phyloP scores from a whole-genome alignment of 1,140 invertebrate genomes.

The Drosophila kohkoa region DNA sequence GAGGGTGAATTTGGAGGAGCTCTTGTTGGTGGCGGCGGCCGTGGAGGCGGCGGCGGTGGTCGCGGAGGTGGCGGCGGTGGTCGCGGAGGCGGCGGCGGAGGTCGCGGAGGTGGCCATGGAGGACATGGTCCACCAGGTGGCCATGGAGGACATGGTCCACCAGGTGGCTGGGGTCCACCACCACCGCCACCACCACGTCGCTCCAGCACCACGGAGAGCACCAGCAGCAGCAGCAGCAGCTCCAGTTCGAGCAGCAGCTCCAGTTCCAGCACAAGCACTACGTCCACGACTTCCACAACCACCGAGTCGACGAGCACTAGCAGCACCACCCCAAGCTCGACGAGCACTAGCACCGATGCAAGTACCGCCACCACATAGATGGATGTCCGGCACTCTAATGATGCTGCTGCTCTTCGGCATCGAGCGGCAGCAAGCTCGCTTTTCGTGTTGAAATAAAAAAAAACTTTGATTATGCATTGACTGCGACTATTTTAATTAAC shows the following conservation, averaged over 20 bases:
- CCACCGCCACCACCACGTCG: conserved; percentile 1
- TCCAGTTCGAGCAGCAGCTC: conserved; percentile 9
- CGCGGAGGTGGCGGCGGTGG: background rate
- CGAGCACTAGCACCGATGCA: no score
- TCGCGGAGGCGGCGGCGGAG: background rate
- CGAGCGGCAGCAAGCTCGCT: no score
- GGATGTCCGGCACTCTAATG: no score
- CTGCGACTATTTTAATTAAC: no score
- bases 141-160: background rate
- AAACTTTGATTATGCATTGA: no score
- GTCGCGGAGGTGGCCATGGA: background rate
- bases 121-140: background rate
- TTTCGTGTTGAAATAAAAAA: no score
- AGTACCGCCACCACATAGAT: no score
- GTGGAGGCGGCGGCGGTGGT: background rate
- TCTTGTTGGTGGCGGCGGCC: background rate
- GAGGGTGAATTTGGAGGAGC: no score
- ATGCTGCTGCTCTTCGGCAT: background rate
- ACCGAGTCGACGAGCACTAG: background rate
- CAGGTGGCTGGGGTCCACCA: background rate
- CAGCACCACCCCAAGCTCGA: no score
- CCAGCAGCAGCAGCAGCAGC: conserved; percentile 12
- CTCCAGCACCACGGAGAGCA: conserved; percentile 6
- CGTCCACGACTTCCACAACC: background rate
- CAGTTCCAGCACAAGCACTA: conserved; percentile 19